These are phyloP conservation scores for Resseliella maxima DNA, from an alignment of 2,888 invertebrate genomes.

Conservation along the genomic window DNA sequence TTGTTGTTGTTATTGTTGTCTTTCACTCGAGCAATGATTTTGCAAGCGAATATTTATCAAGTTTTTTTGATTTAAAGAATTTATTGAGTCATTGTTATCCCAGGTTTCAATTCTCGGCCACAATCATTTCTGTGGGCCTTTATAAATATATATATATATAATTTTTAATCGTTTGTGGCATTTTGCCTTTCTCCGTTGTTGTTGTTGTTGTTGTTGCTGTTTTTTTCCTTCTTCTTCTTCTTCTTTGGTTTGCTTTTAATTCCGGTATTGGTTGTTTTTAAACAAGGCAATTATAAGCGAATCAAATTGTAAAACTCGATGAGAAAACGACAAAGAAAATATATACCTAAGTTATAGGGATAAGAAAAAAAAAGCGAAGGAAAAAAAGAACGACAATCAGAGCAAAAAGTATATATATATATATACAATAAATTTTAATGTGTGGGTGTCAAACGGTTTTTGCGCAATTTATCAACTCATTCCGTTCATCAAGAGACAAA, in stretches of 20 bases:
- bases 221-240: too few relatives aligned
- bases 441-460: slow-evolving; percentile 15
- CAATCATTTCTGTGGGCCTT: neutral
- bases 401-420: neutral
- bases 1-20: too few relatives aligned
- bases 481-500: slow-evolving; percentile 8
- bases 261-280: neutral
- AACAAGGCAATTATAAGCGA: neutral
- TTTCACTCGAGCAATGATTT: neutral
- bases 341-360: neutral
- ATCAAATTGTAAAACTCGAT: neutral
- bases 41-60: neutral
- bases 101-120: neutral
- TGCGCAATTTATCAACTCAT: neutral
- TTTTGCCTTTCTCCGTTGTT: neutral
- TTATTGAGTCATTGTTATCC: slow-evolving; percentile 30
- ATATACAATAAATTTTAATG: neutral
- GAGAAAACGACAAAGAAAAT: neutral
- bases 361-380: neutral
- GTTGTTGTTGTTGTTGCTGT: too few relatives aligned
- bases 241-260: too few relatives aligned
- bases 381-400: neutral
- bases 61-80: slow-evolving; percentile 13
- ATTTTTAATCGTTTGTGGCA: neutral
- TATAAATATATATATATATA: neutral